Percentiles rank a stretch among this genome's conserved stretches.
Evolutionary conservation across 2,888 invertebrate genomes (phyloP).

Genomic region (Cyrtodaria siliqua): DNA sequence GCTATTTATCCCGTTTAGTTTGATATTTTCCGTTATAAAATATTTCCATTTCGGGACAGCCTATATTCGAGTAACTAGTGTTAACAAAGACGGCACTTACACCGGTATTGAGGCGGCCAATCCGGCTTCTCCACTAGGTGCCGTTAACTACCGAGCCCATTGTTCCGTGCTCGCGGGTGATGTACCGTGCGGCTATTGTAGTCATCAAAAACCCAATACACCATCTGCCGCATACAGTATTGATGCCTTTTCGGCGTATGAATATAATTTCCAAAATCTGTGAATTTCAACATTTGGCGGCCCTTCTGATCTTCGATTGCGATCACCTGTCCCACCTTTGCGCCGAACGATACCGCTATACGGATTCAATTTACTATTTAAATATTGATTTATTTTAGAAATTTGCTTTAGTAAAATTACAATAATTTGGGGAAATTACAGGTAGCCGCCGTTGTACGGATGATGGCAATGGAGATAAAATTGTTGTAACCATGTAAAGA

Average conservation of each 20-base stretch:
- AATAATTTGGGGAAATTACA: constrained; percentile 56
- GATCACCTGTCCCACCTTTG: constrained; percentile 5
- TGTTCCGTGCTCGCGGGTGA: neutral
- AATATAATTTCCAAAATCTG: neutral
- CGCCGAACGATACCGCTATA: constrained; percentile 15
- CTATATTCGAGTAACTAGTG: no score
- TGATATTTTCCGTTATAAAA: neutral
- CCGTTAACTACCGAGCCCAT: neutral
- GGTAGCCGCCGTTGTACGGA: constrained; percentile 22
- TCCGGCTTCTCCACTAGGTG: no score
- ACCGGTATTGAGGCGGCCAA: no score
- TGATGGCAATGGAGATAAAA: constrained; percentile 35
- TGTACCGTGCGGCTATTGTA: neutral
- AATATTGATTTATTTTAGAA: constrained; percentile 48
- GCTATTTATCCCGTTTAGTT: neutral
- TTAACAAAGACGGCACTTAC: no score
- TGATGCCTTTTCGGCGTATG: neutral
- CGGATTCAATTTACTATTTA: constrained; percentile 4
- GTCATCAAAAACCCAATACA: constrained; percentile 21
- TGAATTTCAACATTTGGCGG: constrained; percentile 19
- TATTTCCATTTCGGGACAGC: neutral
- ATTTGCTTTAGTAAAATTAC: constrained; percentile 35
- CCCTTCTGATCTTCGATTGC: constrained; percentile 5
- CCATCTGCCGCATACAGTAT: constrained; percentile 26
- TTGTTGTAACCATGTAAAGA: constrained; percentile 16